Evolutionary conservation across 2,113 vertebrate genomes (phyloP).

Genomic region (Aegotheles bennettii): DNA sequence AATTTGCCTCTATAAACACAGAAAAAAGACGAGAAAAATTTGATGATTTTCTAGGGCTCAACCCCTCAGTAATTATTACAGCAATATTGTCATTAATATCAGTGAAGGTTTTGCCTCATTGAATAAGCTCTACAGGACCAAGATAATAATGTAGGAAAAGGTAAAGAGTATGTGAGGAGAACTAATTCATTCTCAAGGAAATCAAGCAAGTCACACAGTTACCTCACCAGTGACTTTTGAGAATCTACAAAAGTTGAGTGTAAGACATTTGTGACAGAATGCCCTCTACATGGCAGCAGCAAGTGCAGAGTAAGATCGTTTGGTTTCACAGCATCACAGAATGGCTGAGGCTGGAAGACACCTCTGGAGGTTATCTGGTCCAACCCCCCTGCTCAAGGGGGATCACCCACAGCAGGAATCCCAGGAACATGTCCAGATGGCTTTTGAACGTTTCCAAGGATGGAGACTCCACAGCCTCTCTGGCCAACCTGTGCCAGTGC

Average conservation of each 20-base stretch:
- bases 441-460: neutral
- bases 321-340: neutral
- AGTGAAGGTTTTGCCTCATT: neutral
- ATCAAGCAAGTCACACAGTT: neutral
- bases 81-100: constrained; percentile 18
- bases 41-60: neutral
- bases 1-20: neutral
- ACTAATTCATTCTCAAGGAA: neutral
- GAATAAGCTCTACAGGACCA: neutral
- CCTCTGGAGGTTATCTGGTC: neutral
- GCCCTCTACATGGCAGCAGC: neutral
- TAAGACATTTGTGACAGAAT: neutral
- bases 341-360: neutral
- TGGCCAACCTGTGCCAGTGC: neutral
- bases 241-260: neutral
- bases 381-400: neutral
- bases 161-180: neutral
- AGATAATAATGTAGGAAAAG: neutral
- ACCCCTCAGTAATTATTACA: neutral
- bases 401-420: neutral
- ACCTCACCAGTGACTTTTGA: neutral
- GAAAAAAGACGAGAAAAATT: neutral
- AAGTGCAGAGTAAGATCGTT: neutral
- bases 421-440: neutral
- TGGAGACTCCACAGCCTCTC: neutral